Evolutionary conservation across 2,797 vertebrate species (phyloP).

Genomic region (Cichlasoma orientale): DNA sequence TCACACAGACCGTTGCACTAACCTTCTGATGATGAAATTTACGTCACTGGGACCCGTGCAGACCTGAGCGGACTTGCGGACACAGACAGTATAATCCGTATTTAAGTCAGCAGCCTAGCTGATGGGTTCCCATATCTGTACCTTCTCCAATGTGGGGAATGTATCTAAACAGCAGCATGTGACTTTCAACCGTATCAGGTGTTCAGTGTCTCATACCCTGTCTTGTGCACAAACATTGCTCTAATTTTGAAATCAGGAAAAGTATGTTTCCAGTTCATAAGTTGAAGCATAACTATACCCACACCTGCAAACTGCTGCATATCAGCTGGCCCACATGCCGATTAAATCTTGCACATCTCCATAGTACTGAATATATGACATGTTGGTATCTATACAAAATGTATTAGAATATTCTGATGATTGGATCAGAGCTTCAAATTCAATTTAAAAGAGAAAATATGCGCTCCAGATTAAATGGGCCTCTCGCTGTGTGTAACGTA

Average conservation of each 20-base stretch:
- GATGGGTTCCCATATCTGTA: background rate
- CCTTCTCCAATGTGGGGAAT: background rate
- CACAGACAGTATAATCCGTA: too few relatives aligned
- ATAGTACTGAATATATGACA: background rate
- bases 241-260: background rate
- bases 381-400: background rate
- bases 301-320: background rate
- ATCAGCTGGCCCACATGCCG: background rate
- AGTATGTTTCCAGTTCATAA: background rate
- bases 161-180: background rate
- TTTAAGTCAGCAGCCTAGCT: background rate
- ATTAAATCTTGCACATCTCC: background rate
- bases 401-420: background rate
- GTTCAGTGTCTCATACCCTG: background rate
- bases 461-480: background rate
- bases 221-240: background rate
- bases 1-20: too few relatives aligned
- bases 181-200: background rate
- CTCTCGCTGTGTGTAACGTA: background rate
- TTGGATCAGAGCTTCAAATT: background rate
- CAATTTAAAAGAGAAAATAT: background rate
- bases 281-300: background rate
- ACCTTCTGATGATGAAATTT: too few relatives aligned
- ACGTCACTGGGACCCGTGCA: too few relatives aligned
- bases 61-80: too few relatives aligned